Percentiles rank a stretch among this genome's conserved stretches.
Evolutionary conservation across 2,888 invertebrate genomes (phyloP).

Genomic region (Tiphia femorata): DNA sequence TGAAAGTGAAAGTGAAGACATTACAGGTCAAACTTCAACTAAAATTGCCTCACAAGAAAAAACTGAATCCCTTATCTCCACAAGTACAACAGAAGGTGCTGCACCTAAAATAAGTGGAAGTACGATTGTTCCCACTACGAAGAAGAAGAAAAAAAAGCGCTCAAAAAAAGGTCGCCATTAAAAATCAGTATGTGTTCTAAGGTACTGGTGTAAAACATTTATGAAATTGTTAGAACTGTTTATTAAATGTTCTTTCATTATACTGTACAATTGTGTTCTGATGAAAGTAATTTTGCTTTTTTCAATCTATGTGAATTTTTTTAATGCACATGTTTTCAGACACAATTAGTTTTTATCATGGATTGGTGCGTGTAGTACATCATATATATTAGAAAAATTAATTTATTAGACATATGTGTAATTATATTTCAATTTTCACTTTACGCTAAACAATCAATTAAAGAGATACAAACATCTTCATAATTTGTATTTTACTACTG

Average conservation of each 20-base stretch:
- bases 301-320: too few relatives aligned
- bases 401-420: too few relatives aligned
- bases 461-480: too few relatives aligned
- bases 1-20: slow-evolving; percentile 62
- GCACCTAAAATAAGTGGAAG: slow-evolving; percentile 67
- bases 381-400: too few relatives aligned
- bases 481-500: too few relatives aligned
- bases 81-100: slow-evolving; percentile 72
- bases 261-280: slow-evolving; percentile 21
- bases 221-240: slow-evolving; percentile 3
- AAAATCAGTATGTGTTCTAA: slow-evolving; percentile 23
- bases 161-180: slow-evolving; percentile 72
- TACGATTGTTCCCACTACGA: slow-evolving; percentile 40
- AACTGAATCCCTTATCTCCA: slow-evolving; percentile 70
- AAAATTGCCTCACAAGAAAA: slow-evolving; percentile 70
- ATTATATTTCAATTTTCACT: too few relatives aligned
- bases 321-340: too few relatives aligned
- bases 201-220: slow-evolving; percentile 23
- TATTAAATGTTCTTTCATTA: slow-evolving; percentile 3
- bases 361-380: too few relatives aligned
- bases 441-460: too few relatives aligned
- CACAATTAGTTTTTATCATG: too few relatives aligned
- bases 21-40: slow-evolving; percentile 65
- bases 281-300: slow-evolving; percentile 2
- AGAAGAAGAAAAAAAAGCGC: slow-evolving; percentile 71